These are phyloP conservation scores for Venustoraphidia nigricollis DNA, from an alignment of 2,888 invertebrate genomes.

Conservation along the genomic window DNA sequence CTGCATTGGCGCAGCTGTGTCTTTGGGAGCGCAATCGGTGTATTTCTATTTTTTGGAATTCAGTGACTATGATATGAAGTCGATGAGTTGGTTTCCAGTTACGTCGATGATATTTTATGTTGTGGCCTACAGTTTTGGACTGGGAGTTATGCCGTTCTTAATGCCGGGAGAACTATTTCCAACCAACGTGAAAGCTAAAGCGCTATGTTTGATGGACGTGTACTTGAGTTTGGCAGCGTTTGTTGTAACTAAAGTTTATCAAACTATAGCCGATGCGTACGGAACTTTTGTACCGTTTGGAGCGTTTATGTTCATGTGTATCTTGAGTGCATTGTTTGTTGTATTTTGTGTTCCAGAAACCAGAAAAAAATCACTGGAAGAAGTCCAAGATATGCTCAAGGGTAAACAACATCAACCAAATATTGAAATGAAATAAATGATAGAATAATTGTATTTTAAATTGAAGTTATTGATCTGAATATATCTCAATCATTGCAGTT, in stretches of 20 bases:
- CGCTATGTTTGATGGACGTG: conserved; percentile 24
- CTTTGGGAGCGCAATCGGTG: conserved; percentile 15
- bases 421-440: no score
- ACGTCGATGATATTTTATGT: conserved; percentile 4
- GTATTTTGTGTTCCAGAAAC: conserved; percentile 25
- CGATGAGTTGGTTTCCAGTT: conserved; percentile 13
- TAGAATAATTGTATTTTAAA: no score
- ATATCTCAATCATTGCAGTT: no score
- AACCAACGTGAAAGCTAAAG: conserved; percentile 26
- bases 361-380: conserved; percentile 26
- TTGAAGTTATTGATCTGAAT: no score
- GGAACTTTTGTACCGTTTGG: conserved; percentile 25
- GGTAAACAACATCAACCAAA: conserved; percentile 7
- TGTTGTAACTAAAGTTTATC: conserved; percentile 26
- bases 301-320: conserved; percentile 23
- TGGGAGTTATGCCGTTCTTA: conserved; percentile 26
- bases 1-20: conserved; percentile 20
- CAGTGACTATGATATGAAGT: conserved; percentile 17
- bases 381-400: conserved; percentile 26
- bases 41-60: conserved; percentile 19
- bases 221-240: conserved; percentile 25
- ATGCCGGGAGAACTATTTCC: conserved; percentile 29
- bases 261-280: conserved; percentile 21
- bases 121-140: conserved; percentile 15
- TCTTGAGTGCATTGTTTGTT: conserved; percentile 23